Conservation (phyloP, 2,888 invertebrate species). For the Agrotis ipsilon region DNA sequence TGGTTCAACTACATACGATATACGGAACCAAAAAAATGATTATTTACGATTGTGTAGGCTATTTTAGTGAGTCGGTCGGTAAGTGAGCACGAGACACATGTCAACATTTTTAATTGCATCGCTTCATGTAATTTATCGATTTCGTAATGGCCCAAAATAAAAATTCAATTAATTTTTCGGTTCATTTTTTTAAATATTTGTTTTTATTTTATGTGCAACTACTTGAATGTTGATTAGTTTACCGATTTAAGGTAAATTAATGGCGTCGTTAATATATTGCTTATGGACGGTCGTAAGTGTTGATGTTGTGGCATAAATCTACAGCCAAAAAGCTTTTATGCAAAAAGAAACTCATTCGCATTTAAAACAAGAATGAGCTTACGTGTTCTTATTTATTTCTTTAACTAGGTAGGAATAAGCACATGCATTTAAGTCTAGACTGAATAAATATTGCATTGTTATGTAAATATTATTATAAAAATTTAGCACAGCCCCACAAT, state of each 20-base stretch:
- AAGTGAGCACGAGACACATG: slow-evolving; percentile 71
- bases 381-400: neutral
- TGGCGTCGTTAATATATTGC: slow-evolving; percentile 46
- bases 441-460: too few relatives aligned
- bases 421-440: too few relatives aligned
- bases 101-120: slow-evolving; percentile 74
- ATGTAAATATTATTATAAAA: too few relatives aligned
- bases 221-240: slow-evolving; percentile 61
- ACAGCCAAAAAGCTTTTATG: slow-evolving; percentile 8
- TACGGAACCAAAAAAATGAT: slow-evolving; percentile 57
- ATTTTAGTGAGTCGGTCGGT: slow-evolving; percentile 64
- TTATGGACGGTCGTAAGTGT: slow-evolving; percentile 14
- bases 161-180: slow-evolving; percentile 76
- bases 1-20: neutral
- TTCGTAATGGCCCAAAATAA: slow-evolving; percentile 70
- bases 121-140: slow-evolving; percentile 71
- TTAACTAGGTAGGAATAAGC: neutral
- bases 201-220: slow-evolving; percentile 68
- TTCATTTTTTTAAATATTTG: slow-evolving; percentile 68
- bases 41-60: slow-evolving; percentile 67
- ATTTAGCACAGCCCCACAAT: too few relatives aligned
- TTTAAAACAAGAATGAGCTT: neutral
- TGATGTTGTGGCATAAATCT: slow-evolving; percentile 38
- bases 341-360: slow-evolving; percentile 10
- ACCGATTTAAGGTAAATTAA: slow-evolving; percentile 54